Evolutionary conservation across 2,113 vertebrate genomes (phyloP).

Genomic region (Neogale vison): DNA sequence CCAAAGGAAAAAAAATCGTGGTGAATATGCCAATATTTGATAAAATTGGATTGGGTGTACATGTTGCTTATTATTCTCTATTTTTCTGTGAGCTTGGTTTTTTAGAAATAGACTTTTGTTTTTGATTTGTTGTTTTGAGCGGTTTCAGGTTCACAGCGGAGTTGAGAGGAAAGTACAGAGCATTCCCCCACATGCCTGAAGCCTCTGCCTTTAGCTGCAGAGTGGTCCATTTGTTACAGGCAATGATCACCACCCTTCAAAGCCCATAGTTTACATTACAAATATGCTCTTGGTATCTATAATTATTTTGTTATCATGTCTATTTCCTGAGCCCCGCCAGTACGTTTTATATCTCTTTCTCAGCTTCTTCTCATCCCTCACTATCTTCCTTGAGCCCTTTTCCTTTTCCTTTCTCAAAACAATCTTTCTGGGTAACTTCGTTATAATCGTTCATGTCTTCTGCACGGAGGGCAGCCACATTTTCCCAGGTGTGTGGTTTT

Average conservation of each 20-base stretch:
- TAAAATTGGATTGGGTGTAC: not conserved
- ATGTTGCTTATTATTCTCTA: not conserved
- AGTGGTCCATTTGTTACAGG: not conserved
- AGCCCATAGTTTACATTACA: not conserved
- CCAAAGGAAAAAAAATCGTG: not conserved
- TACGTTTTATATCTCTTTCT: not conserved
- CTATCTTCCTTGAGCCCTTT: not conserved
- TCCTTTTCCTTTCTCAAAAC: not conserved
- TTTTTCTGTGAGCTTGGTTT: not conserved
- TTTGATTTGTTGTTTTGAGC: not conserved
- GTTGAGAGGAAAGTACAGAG: not conserved
- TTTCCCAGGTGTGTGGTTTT: not conserved
- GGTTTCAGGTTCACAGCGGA: not conserved
- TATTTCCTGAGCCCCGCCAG: not conserved
- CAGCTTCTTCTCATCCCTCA: not conserved
- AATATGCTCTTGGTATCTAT: conserved; percentile 20
- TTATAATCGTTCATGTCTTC: conserved; percentile 9
- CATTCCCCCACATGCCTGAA: not conserved
- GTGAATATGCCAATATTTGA: not conserved
- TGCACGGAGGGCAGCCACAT: not conserved
- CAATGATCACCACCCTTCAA: not conserved
- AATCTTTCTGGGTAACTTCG: not conserved
- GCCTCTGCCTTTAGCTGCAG: not conserved
- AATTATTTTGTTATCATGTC: not conserved
- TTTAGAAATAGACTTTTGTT: not conserved